Base-by-base conservation (phyloP, 2,113 vertebrate genomes). In the Colossoma macropomum region DNA sequence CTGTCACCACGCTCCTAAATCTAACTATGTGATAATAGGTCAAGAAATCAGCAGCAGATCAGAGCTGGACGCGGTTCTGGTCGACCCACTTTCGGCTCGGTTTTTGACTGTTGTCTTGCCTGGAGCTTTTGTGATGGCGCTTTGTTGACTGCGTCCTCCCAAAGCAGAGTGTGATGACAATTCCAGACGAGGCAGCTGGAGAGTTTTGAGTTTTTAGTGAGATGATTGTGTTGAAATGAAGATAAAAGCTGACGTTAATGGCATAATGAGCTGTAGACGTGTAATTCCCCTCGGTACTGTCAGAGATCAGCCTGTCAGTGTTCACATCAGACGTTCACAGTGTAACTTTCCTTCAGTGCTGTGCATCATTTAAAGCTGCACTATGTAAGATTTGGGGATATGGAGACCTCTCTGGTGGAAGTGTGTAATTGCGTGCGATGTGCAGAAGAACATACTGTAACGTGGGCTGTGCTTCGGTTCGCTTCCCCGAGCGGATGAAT, bases 11-110 rank as follows among this genome's bases (percentile, higher is more conserved):
- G 34, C 65, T 69, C 25, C 17, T 60, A 60, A 78, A 87, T 77
- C 34, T 84, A 79, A 86, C 85, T 80, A 86, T 84, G 83, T 90
- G 89, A 88, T 87, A 87, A 88, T 84, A 76, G 77, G 69, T 48
- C 82, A 27, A 69, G 65, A 84, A 87, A 82, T 87, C 85, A 85
- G 62, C 84, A 76, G 27, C 19, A 56, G 45, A 48, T 12, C 52
- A 54, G 66, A 56, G 77, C 38, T 70, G 21, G 71, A 52, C 32
- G 23, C 19, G 27, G 21, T 34, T 12, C 63, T 25, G 62, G 30
- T 54, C 1, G 66, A 79, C 59, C 25, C 54, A 56, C 19, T 56
- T 56, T 16, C 1, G 21, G 6, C n/a, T 12, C n/a, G 59, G 23
- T 0, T 25, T 62, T 10, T 60, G 52, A 56, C 23, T 25, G 21